Evolutionary conservation across 2,113 vertebrate species (phyloP).

Genomic region (Oenanthe oenanthe): DNA sequence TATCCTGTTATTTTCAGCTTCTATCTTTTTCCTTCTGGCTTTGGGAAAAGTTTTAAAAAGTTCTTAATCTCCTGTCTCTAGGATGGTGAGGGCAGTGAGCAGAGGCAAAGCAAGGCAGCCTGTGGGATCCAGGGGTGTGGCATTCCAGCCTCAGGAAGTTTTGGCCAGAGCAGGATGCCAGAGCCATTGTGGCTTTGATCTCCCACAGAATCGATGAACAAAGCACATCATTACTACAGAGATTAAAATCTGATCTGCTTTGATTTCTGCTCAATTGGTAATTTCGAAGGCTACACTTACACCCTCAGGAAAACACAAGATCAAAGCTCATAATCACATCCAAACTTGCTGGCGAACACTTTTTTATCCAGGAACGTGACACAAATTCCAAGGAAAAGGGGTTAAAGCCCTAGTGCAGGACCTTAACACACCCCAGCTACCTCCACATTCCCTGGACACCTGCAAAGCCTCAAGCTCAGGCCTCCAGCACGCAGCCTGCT

Average conservation of each 20-base stretch:
- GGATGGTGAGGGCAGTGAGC: neutral
- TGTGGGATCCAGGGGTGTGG: neutral
- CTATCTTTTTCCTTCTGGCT: neutral
- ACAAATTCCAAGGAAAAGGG: neutral
- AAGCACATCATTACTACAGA: conserved; percentile 47
- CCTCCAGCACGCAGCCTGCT: neutral
- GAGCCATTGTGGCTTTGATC: conserved; percentile 47
- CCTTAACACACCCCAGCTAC: neutral
- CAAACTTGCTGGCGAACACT: neutral
- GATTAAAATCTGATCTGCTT: conserved; percentile 60
- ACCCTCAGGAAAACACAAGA: conserved; percentile 56
- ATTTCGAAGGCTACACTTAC: conserved; percentile 31
- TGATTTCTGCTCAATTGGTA: conserved; percentile 49
- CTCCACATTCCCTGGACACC: neutral
- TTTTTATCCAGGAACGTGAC: neutral
- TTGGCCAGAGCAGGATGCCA: neutral
- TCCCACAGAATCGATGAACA: neutral
- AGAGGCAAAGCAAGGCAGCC: neutral
- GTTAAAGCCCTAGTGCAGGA: neutral
- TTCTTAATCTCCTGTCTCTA: neutral
- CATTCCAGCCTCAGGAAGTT: neutral
- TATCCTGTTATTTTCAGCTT: conserved; percentile 9
- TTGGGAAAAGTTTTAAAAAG: neutral
- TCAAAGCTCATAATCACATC: conserved; percentile 55
- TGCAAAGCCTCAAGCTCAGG: neutral